Percentiles rank a stretch among this genome's conserved stretches.
These are phyloP conservation scores for Rhogogaster chlorosoma DNA, from an alignment of 2,888 invertebrate genomes.

Conservation along the genomic window DNA sequence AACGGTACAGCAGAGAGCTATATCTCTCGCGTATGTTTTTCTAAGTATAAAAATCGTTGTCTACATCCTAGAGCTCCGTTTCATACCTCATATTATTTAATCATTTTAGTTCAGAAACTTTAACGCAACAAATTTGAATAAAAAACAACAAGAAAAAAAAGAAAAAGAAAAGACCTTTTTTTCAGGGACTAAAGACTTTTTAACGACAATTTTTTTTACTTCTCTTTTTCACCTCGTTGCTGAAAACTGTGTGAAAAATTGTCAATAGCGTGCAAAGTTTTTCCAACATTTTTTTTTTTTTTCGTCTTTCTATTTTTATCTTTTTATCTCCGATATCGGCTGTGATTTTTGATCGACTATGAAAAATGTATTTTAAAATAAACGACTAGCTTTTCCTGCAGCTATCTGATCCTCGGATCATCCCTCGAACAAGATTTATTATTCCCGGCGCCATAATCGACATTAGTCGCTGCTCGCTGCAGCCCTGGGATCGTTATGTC, in stretches of 20 bases:
- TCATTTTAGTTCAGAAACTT: not conserved
- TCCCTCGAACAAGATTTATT: slow-evolving; percentile 9
- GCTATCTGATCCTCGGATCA: not conserved
- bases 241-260: no score
- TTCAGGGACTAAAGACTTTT: not conserved
- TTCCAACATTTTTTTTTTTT: no score
- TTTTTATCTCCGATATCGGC: not conserved
- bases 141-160: not conserved
- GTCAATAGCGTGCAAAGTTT: no score
- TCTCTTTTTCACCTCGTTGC: no score
- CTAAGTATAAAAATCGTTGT: not conserved
- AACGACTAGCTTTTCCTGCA: not conserved
- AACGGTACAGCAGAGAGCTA: not conserved
- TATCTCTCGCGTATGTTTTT: not conserved
- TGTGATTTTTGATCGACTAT: not conserved
- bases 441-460: slow-evolving; percentile 11
- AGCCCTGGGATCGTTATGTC: not conserved
- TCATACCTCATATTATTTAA: not conserved
- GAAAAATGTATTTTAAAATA: not conserved
- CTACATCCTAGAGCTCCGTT: not conserved
- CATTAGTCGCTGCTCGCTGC: not conserved
- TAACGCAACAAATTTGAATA: not conserved
- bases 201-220: not conserved
- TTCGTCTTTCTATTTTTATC: no score
- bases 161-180: not conserved